These are phyloP conservation scores for Anolis apletophallus DNA, from an alignment of 2,797 vertebrate genomes.

Conservation along the genomic window DNA sequence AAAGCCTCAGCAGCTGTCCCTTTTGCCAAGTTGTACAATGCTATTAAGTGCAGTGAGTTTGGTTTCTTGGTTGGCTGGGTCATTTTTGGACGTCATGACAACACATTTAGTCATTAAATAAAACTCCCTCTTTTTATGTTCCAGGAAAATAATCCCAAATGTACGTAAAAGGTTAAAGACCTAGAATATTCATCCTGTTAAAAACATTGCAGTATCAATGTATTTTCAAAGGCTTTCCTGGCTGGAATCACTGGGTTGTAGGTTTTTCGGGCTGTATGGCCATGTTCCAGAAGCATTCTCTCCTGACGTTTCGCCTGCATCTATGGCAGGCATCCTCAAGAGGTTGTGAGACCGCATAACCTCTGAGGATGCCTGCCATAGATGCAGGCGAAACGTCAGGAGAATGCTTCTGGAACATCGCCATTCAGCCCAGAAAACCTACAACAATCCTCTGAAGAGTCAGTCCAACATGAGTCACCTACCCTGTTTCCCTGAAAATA, in stretches of 20 bases:
- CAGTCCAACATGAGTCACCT: slow-evolving; percentile 65
- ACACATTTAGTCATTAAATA: slow-evolving; percentile 71
- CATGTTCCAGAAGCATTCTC: no score
- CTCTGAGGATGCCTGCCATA: no score
- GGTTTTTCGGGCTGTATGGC: no score
- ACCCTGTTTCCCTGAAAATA: no score
- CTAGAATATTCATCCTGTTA: slow-evolving; percentile 54
- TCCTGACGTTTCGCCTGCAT: no score
- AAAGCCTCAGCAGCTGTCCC: slow-evolving; percentile 68
- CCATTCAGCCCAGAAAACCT: no score
- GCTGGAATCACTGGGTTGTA: no score
- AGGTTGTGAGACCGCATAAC: no score
- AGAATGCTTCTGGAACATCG: no score
- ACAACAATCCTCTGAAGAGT: slow-evolving; percentile 40
- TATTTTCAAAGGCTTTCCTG: no score
- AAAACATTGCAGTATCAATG: slow-evolving; percentile 53
- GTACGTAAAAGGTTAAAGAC: slow-evolving; percentile 56
- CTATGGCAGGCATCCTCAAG: no score
- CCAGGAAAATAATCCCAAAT: slow-evolving; percentile 66
- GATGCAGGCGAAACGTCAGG: no score
- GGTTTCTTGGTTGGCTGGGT: neutral
- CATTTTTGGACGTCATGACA: slow-evolving; percentile 61
- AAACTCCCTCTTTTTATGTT: slow-evolving; percentile 72
- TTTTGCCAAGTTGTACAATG: slow-evolving; percentile 68
- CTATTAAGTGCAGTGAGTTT: slow-evolving; percentile 12